Base-by-base conservation (phyloP, 2,888 invertebrate genomes). In the Dolichomitus sp. region DNA sequence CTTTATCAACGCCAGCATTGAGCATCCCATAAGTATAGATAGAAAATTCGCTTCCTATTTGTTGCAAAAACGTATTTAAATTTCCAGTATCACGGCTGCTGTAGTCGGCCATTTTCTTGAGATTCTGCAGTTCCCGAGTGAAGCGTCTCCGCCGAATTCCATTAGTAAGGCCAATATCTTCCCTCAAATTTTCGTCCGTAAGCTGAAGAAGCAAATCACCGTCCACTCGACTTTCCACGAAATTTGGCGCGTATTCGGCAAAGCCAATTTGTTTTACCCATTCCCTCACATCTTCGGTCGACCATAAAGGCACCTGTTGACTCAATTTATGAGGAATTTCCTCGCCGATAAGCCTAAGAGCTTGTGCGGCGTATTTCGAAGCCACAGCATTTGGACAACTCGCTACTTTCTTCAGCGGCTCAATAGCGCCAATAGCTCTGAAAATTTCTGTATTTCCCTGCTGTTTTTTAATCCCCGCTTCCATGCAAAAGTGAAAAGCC, bases 221-320 rank as follows among this genome's bases (percentile, higher is more conserved):
- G 93, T 99, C 99, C 40, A 99, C 99, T 93, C 98, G 96, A 91
- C 99, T 98, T 75, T 97, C 97, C 59, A 96, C 96, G 93, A 99
- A 99, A 92, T 97, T 97, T 2, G 94, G 95, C 2, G 97, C 96
- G 89, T 97, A 98, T 90, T 97, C 97, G 17, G 96, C 95, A 93
- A 99, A 99, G 0, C 99, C 99, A 90, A 99, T 99, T 95, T 99
- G 99, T 92, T 98, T 98, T 0, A 99, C 98, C 99, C 99, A 99
- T 94, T 99, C 99, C 88, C 97, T 95, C 0, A 99, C 99, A 93
- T 99, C 99, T 93, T 98, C 98, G 23, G 97, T 97, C 0, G 98
- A 98, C 99, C 99, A 99, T 7, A 99, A 95, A 0, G 99, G 99
- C 52, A 99, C 99, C 94, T 99, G 99, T 93, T 99, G 99, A 45